Base-by-base conservation (phyloP, 2,888 invertebrate species). In the Trachelus iudaicus region DNA sequence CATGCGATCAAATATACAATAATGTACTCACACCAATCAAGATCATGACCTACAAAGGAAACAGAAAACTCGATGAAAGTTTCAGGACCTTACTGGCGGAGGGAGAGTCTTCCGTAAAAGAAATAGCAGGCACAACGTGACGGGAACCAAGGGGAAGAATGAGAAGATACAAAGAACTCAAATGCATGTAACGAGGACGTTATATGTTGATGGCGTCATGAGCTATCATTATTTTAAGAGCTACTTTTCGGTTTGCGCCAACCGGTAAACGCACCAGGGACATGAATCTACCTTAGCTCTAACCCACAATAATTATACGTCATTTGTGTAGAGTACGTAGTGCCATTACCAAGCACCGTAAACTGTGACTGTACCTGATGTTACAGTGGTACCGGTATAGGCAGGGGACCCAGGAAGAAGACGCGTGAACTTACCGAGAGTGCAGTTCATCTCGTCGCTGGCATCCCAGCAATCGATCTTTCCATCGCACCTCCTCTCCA, bases 401-500 rank as follows among this genome's bases (percentile, higher is more conserved):
- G 11, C 34, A 15, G 0, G 34, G 31, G 11, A 71, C 30, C 33
- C 9, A 71, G 15, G 71, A 71, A 71, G 71, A 71, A 34, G 15
- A 71, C 1, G 4, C 4, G 76, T 77, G 79, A 76, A 85, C 92
- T 90, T 92, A 95, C 95, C 93, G 89, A 92, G 91, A 75, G 94
- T 94, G 89, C 96, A 96, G 90, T 95, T 94, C 56, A 94, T 92
- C 93, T 96, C 96, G 88, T 96, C 96, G 69, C 93, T 93, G 78
- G 94, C 95, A 90, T 96, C 96, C 96, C 96, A 96, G 88, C 96
- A 96, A 89, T 96, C 96, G 80, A 96, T 94, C 80, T 93, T 92
- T 69, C 95, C 95, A 88, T 96, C 94, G 90, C 96, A 96, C 85
- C 93, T 93, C 89, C 94, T 95, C n/a, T 92, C 92, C 81, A 94